These are phyloP conservation scores for Fulmarus glacialis DNA, from an alignment of 2,113 vertebrate species.

Conservation along the genomic window DNA sequence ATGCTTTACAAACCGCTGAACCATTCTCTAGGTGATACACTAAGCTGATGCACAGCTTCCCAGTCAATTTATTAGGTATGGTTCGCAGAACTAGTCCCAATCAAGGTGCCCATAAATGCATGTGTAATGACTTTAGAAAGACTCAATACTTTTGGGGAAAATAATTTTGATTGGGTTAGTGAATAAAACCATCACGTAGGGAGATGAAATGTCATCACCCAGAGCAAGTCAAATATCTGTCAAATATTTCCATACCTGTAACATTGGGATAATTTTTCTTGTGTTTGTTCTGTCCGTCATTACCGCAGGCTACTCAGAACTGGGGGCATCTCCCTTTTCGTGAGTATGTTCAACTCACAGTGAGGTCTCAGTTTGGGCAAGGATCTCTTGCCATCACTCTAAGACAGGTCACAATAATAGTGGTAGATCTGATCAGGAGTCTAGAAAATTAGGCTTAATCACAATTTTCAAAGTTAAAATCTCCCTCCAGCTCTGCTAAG, in stretches of 20 bases:
- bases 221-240: neutral
- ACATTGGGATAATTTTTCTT: neutral
- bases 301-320: neutral
- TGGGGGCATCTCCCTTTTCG: neutral
- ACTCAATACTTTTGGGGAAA: neutral
- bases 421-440: neutral
- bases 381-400: neutral
- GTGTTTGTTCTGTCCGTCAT: neutral
- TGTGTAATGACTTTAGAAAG: neutral
- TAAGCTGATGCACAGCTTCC: neutral
- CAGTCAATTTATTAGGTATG: neutral
- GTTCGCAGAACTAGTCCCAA: neutral
- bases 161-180: neutral
- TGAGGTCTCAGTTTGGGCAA: neutral
- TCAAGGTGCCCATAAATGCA: neutral
- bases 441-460: neutral
- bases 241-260: neutral
- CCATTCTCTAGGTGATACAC: neutral
- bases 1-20: neutral
- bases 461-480: neutral
- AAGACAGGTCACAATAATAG: neutral
- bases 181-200: neutral
- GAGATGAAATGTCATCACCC: neutral
- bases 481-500: neutral
- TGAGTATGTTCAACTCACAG: neutral